A percentile compares a stretch with the other conserved stretches of the same genome.
These are phyloP conservation scores for Gopherus evgoodei DNA, from an alignment of 2,113 vertebrate genomes.

Conservation along the genomic window DNA sequence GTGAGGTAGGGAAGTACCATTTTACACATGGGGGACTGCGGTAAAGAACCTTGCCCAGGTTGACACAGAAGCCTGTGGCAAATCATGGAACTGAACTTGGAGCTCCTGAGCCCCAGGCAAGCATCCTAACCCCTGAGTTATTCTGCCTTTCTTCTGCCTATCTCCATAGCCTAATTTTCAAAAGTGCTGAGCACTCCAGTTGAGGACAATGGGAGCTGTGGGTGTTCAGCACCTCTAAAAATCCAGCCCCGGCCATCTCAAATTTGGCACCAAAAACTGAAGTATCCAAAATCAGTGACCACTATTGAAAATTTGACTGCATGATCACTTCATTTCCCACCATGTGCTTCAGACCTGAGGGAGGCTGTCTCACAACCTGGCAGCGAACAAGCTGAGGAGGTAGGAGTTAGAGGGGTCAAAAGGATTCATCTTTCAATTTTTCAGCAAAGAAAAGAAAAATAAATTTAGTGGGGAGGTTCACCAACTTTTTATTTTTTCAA, in stretches of 20 bases:
- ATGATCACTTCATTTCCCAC: not conserved
- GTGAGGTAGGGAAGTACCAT: not conserved
- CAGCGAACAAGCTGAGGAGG: too few relatives aligned
- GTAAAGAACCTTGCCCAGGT: not conserved
- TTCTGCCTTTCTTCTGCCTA: not conserved
- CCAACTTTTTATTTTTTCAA: too few relatives aligned
- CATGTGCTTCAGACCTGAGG: too few relatives aligned
- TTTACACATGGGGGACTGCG: not conserved
- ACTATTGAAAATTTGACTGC: not conserved
- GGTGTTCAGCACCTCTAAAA: not conserved
- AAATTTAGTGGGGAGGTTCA: too few relatives aligned
- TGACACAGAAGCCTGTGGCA: not conserved
- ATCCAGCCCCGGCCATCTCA: not conserved
- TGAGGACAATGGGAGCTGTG: too few relatives aligned
- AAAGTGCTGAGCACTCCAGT: too few relatives aligned
- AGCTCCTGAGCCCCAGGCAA: not conserved
- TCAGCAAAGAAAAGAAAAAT: too few relatives aligned
- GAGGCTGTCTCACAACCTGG: too few relatives aligned
- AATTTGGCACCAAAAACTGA: not conserved
- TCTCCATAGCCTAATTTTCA: not conserved
- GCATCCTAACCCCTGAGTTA: not conserved
- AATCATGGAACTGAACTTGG: not conserved
- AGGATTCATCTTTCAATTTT: too few relatives aligned
- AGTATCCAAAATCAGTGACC: not conserved
- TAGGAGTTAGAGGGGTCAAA: too few relatives aligned